Conservation (phyloP, 1,140 invertebrate genomes). For the Saxidomus purpurata region DNA sequence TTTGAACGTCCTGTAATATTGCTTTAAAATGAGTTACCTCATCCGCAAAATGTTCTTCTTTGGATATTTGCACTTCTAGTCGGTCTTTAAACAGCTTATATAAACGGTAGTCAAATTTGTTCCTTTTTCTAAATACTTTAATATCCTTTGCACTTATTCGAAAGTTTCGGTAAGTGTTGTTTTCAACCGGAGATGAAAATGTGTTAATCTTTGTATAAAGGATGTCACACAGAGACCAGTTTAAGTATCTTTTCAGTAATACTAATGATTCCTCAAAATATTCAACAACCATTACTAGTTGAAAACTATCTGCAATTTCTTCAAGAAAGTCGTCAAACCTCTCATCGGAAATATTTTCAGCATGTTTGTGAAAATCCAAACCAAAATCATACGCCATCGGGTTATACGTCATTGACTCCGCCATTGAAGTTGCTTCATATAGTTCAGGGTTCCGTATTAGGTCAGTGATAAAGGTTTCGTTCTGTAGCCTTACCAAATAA, state of each 20-base stretch:
- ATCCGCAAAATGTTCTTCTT: background rate
- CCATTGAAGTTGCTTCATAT: background rate
- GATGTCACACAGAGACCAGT: slow-evolving; percentile 4
- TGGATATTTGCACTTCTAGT: background rate
- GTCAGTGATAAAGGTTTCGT: slow-evolving; percentile 3
- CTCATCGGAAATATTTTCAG: background rate
- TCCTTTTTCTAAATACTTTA: background rate
- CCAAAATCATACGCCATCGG: slow-evolving; percentile 28
- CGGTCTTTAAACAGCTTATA: background rate
- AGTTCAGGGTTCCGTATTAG: background rate
- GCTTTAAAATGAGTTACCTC: background rate
- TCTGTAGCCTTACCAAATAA: background rate
- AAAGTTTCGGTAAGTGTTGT: background rate
- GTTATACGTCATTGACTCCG: slow-evolving; percentile 2
- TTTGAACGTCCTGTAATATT: background rate
- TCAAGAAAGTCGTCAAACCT: background rate
- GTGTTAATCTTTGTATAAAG: background rate
- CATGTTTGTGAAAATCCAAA: background rate
- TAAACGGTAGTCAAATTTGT: slow-evolving; percentile 15
- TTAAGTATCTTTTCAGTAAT: background rate
- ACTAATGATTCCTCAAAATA: slow-evolving; percentile 28
- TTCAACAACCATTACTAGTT: slow-evolving; percentile 30
- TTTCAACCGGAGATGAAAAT: background rate
- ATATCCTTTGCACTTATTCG: background rate
- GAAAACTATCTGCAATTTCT: background rate